These are phyloP conservation scores for Formica selysi DNA, from an alignment of 1,140 invertebrate genomes.

Conservation along the genomic window DNA sequence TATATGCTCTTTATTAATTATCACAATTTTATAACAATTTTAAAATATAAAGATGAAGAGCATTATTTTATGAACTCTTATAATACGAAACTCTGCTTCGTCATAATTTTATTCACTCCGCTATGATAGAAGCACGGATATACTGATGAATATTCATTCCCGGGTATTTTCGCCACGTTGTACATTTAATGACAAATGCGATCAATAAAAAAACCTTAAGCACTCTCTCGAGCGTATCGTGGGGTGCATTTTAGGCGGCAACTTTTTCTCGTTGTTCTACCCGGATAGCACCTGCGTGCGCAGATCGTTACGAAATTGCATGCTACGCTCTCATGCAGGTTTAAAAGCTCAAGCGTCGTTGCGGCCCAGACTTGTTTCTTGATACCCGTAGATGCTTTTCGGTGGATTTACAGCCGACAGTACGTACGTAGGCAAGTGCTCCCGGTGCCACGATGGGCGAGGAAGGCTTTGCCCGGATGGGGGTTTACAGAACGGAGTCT, in stretches of 20 bases:
- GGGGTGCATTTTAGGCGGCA: constrained; percentile 25
- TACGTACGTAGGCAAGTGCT: constrained; percentile 68
- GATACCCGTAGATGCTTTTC: constrained; percentile 71
- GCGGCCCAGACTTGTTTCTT: constrained; percentile 67
- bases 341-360: constrained; percentile 66
- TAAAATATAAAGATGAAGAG: not conserved
- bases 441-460: constrained; percentile 48
- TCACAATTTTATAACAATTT: not conserved
- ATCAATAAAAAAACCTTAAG: constrained; percentile 30
- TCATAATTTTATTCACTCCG: not conserved
- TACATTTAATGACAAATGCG: constrained; percentile 46
- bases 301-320: constrained; percentile 68
- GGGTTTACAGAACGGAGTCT: constrained; percentile 51
- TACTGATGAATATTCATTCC: constrained; percentile 15
- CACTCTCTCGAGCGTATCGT: constrained; percentile 6
- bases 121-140: not conserved
- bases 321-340: constrained; percentile 43
- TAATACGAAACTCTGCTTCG: not conserved
- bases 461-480: constrained; percentile 62
- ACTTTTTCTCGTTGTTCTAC: constrained; percentile 35
- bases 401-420: constrained; percentile 70
- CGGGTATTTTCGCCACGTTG: not conserved
- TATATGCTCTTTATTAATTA: not conserved
- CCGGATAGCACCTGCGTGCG: constrained; percentile 47
- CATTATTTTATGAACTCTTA: not conserved